Evolutionary conservation across 1,140 invertebrate species (phyloP).

Genomic region (Diachasma alloeum): DNA sequence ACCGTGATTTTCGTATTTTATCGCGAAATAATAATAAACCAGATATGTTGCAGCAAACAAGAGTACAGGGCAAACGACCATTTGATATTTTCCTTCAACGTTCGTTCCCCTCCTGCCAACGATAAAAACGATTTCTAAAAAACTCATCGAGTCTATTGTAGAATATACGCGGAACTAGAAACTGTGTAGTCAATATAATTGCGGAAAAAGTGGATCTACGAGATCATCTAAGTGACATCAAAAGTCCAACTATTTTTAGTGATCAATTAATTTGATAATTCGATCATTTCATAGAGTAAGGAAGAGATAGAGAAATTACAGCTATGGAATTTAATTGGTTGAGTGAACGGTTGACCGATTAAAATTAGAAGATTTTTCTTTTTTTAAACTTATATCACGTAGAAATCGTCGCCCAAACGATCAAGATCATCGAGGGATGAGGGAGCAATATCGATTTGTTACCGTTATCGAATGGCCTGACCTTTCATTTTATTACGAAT

Average conservation of each 20-base stretch:
- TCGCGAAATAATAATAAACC: slow-evolving; percentile 50
- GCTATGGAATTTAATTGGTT: neutral
- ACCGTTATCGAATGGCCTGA: neutral
- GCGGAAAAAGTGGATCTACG: neutral
- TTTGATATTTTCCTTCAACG: neutral
- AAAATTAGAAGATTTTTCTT: neutral
- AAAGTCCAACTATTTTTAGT: neutral
- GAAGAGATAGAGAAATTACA: slow-evolving; percentile 16
- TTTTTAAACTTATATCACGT: neutral
- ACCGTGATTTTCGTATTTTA: slow-evolving; percentile 45
- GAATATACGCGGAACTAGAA: neutral
- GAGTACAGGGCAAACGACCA: neutral
- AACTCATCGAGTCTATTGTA: neutral
- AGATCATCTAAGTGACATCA: slow-evolving; percentile 13
- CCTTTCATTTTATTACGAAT: slow-evolving; percentile 10
- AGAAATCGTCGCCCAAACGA: neutral
- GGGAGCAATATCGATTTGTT: slow-evolving; percentile 4
- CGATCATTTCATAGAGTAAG: neutral
- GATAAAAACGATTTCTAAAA: neutral
- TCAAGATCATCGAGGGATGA: neutral
- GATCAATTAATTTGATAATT: slow-evolving; percentile 17
- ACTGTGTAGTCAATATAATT: neutral
- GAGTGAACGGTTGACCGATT: slow-evolving; percentile 1
- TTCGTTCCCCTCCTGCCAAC: neutral
- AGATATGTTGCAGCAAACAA: neutral